Evolutionary conservation across 2,888 invertebrate species (phyloP), one percentile per base, ranked within the genome.

Genomic region (Tanytarsus gracilentus): DNA sequence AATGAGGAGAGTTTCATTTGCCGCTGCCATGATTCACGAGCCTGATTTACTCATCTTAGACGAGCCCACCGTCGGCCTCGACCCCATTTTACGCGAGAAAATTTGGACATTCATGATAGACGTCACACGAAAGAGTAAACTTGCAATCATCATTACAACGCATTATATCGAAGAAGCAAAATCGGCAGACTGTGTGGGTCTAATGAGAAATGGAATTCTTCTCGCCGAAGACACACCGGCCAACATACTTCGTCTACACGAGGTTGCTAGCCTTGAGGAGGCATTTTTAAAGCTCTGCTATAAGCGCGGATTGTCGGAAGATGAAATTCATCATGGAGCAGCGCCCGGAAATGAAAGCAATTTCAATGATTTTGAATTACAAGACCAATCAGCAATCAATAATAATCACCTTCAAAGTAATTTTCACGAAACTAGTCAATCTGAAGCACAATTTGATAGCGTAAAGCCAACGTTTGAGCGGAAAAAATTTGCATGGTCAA

Each of bases 131-230:
- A 78, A 79, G 65, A 78, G 80, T 48, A 82, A 85, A 29, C 82
- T 84, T 62, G 86, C 94, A 6, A 86, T 95, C 59, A 85, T 95
- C 62, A 91, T 95, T 62, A 95, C 95, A 1, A 95, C 95, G 11
- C 95, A 95, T 75, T 95, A 95, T 69, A 93, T 95, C 62, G 95
- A 95, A 70, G 95, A 95, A 75, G 87, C 93, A 3, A 83, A 83
- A 68, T 84, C 86, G 69, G 88, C 90, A 3, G 79, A 87, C 69
- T 81, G 79, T 73, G 90, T 95, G 69, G 95, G 95, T 36, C 76
- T 96, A 52, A 86, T 96, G 79, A 79, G 95, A 63, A 85, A 84
- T 66, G 96, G 95, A 0, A 81, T 83, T 62, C 76, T 96, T 21
- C 70, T 96, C 61, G 92, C 91, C 0, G 94, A 96, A 73, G 85